Evolutionary conservation across 1,140 invertebrate genomes (phyloP), one percentile per base, ranked within the genome.

Genomic region (Chelonus insularis): DNA sequence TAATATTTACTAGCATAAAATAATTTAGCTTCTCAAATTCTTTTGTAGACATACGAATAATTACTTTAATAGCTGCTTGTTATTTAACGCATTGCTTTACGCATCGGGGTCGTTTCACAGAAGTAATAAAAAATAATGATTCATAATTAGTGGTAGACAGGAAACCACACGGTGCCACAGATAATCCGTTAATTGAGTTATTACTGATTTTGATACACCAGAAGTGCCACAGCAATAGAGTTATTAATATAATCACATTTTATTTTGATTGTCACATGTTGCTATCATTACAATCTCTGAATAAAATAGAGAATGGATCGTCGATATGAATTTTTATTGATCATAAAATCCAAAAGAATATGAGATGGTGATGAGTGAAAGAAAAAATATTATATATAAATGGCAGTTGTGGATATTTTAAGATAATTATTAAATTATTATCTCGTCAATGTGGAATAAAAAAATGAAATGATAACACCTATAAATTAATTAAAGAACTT

Each of bases 81-180:
- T 25, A 48, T 48, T 48, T 45, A 18, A 45, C 11, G 18, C 11
- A 20, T 16, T 16, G 7, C 5, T 16, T 16, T 45, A 45, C 18
- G 18, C 14, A 45, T 45, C 1, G 4, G 41, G 14, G 25, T 29
- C 25, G 25, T 29, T 45, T n/a, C 7, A 7, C 18, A 12, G 23
- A 48, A 23, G 20, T 6, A 39, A 48, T 55, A 55, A 55, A 55
- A 37, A 55, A 55, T 55, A 55, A 55, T 39, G 9, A 55, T 20
- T 48, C 14, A 29, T 39, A 55, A 55, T 55, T 55, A 48, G 45
- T 25, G 36, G 21, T 34, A 55, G 18, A 14, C n/a, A 37, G 34
- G 12, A 7, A 7, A 36, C 11, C 5, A 55, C 7, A 37, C 16
- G 16, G 34, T 39, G 34, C 11, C 7, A 55, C 12, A 18, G 20